A percentile compares a stretch with the other conserved stretches of the same genome.
These are phyloP conservation scores for Zaprionus kolodkinae DNA, from an alignment of 1,140 invertebrate species.

Conservation along the genomic window DNA sequence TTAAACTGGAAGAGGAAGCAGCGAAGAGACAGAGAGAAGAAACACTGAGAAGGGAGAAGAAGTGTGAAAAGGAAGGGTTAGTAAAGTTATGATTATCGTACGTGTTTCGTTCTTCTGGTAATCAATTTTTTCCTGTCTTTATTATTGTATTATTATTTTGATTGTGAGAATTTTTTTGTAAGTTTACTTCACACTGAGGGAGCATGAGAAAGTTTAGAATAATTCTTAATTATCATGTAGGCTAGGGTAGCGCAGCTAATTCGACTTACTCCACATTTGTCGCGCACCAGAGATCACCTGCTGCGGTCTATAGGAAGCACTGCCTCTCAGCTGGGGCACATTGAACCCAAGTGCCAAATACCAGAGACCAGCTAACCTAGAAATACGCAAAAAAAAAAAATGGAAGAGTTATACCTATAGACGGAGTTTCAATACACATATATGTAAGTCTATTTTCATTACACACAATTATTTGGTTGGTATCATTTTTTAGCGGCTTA, in stretches of 20 bases:
- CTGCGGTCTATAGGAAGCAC: not conserved
- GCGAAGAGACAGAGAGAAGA: conserved; percentile 1
- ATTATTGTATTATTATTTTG: conserved; percentile 41
- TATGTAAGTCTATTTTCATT: conserved; percentile 51
- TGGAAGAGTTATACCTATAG: too few species aligned
- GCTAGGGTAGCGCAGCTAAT: not conserved
- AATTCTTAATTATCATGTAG: conserved; percentile 7
- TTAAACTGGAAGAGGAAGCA: conserved; percentile 26
- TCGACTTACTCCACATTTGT: conserved; percentile 25
- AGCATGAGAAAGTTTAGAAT: conserved; percentile 19
- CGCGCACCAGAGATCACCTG: conserved; percentile 18
- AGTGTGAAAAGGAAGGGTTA: conserved; percentile 49
- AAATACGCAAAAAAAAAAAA: conserved; percentile 27
- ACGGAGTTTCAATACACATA: conserved; percentile 29
- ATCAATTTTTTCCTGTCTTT: conserved; percentile 50
- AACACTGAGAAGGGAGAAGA: not conserved
- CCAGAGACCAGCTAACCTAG: conserved; percentile 56
- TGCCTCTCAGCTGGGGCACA: not conserved
- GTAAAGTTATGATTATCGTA: conserved; percentile 54
- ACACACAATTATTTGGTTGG: conserved; percentile 37
- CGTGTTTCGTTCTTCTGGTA: conserved; percentile 40
- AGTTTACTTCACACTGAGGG: not conserved
- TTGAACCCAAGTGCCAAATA: conserved; percentile 56
- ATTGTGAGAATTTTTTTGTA: conserved; percentile 46
- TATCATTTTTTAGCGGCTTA: conserved; percentile 52